phyloP scores from a whole-genome alignment of 1,140 invertebrate species.

The Drosophila sturtevanti region DNA sequence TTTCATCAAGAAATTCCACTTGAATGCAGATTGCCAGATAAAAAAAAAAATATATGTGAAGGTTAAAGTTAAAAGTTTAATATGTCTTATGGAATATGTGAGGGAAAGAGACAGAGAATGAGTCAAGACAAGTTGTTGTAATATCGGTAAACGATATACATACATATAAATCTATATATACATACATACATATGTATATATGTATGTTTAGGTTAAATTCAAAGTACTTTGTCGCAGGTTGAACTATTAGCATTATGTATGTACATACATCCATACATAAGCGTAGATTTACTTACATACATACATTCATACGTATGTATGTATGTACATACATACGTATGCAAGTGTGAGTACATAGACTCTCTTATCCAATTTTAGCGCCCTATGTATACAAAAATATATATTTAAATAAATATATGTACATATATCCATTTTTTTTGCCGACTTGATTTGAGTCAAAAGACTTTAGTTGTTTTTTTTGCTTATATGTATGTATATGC shows the following conservation, averaged over 20 bases:
- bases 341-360: background rate
- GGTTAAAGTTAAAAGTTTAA: too few relatives aligned
- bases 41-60: too few relatives aligned
- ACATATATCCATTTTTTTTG: conserved; percentile 1
- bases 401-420: background rate
- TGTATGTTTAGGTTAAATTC: too few relatives aligned
- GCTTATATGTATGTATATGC: background rate
- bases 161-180: too few relatives aligned
- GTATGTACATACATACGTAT: background rate
- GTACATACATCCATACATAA: background rate
- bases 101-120: too few relatives aligned
- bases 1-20: too few relatives aligned
- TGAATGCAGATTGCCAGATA: too few relatives aligned
- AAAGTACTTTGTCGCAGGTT: background rate
- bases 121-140: too few relatives aligned
- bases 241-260: conserved; percentile 8
- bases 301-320: background rate
- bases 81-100: too few relatives aligned
- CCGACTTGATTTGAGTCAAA: background rate
- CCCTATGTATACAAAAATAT: background rate
- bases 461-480: conserved; percentile 17
- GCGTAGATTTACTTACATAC: background rate
- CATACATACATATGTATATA: too few relatives aligned
- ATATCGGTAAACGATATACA: too few relatives aligned
- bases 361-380: conserved; percentile 10